Evolutionary conservation across 2,113 vertebrate species (phyloP).

Genomic region (Oreochromis aureus): DNA sequence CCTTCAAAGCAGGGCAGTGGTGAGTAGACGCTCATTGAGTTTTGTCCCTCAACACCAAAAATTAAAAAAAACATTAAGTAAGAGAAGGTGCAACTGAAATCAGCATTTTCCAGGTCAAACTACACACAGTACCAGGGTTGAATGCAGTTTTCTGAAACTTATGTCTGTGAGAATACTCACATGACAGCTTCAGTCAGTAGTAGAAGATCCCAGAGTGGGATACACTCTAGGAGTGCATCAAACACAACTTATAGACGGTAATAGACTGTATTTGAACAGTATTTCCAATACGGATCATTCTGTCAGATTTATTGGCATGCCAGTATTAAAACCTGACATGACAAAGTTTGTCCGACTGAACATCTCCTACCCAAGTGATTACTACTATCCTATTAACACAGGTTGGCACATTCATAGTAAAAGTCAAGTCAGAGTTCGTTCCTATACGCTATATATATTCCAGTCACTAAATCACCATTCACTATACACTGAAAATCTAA

Average conservation of each 20-base stretch:
- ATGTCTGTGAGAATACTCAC: not conserved
- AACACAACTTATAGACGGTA: not conserved
- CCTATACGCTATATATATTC: not conserved
- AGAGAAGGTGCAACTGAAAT: not conserved
- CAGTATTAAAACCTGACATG: not conserved
- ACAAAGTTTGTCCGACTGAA: not conserved
- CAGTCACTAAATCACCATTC: not conserved
- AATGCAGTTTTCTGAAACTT: not conserved
- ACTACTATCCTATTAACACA: not conserved
- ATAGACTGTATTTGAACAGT: not conserved
- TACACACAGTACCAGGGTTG: not conserved
- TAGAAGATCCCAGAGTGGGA: not conserved
- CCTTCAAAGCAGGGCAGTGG: conserved; percentile 94
- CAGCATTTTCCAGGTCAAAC: not conserved
- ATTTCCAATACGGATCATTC: not conserved
- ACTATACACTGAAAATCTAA: not conserved
- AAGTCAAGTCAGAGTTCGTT: not conserved
- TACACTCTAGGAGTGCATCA: not conserved
- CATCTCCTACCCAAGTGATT: not conserved
- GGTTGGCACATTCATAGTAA: not conserved
- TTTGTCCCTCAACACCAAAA: not conserved
- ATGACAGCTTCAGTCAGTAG: not conserved
- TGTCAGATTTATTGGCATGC: not conserved
- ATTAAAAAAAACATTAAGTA: not conserved
- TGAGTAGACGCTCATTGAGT: conserved; percentile 55